Percentiles rank a stretch among this genome's conserved stretches.
These are phyloP conservation scores for Eumeta japonica DNA, from an alignment of 1,140 invertebrate genomes.

Conservation along the genomic window DNA sequence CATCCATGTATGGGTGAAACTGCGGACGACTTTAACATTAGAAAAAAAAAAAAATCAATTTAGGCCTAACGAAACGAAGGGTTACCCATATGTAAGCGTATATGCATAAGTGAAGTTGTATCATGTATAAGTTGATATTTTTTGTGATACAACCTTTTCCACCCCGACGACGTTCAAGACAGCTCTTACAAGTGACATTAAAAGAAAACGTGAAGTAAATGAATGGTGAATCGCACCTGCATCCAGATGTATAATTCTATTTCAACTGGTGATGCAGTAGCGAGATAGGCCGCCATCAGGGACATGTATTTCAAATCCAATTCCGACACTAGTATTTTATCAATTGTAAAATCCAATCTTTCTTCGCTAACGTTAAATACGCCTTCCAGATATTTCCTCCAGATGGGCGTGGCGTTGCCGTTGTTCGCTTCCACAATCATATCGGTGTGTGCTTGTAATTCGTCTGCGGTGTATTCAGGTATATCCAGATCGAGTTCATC, in stretches of 20 bases:
- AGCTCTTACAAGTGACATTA: background rate
- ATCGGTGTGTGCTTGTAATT: conserved; percentile 64
- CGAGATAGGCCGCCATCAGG: conserved; percentile 57
- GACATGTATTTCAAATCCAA: conserved; percentile 65
- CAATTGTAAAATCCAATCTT: conserved; percentile 51
- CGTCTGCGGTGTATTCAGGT: conserved; percentile 59
- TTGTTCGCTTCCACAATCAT: conserved; percentile 51
- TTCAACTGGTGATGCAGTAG: conserved; percentile 51
- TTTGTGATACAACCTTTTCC: too few relatives aligned
- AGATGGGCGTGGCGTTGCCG: conserved; percentile 57
- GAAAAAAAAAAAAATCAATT: too few relatives aligned
- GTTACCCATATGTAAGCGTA: too few relatives aligned
- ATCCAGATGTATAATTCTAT: conserved; percentile 72
- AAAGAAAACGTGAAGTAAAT: background rate
- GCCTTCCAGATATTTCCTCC: conserved; percentile 63
- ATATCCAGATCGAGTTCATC: conserved; percentile 52
- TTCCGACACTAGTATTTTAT: conserved; percentile 61
- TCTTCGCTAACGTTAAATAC: conserved; percentile 60
- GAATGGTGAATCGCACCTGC: conserved; percentile 51
- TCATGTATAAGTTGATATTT: too few relatives aligned
- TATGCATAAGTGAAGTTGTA: too few relatives aligned
- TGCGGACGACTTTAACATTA: too few relatives aligned
- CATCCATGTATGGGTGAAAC: too few relatives aligned
- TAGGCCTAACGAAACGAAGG: too few relatives aligned
- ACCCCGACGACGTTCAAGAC: background rate